Percentiles rank a stretch among this genome's conserved stretches.
Conservation (phyloP, 2,797 vertebrate genomes). For the Epinephelus coioides region DNA sequence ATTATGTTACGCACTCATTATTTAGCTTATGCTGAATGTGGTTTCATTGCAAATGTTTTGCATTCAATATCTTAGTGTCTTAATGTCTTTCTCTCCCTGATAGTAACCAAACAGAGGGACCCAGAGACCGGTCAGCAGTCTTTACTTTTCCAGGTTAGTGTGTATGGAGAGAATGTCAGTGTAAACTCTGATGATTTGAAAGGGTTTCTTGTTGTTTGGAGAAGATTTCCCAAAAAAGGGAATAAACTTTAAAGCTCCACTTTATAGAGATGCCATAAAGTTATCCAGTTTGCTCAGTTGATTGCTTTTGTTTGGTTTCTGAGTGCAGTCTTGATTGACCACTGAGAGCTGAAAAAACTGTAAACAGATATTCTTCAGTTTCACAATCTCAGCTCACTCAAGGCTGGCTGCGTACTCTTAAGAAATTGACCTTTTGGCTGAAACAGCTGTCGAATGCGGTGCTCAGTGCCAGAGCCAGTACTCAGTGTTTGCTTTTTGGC, state of each 20-base stretch:
- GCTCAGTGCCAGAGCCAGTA: neutral
- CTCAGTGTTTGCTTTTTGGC: neutral
- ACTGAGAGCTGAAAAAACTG: neutral
- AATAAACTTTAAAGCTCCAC: neutral
- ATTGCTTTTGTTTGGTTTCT: too few species aligned
- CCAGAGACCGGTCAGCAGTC: slow-evolving; percentile 95
- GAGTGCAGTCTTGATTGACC: neutral
- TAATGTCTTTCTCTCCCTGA: slow-evolving; percentile 22
- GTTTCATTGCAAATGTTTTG: neutral
- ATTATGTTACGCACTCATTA: neutral
- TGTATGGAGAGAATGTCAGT: neutral
- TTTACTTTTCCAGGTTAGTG: slow-evolving; percentile 94
- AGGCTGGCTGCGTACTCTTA: neutral
- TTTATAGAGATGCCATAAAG: neutral
- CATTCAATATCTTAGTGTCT: neutral
- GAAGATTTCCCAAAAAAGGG: neutral
- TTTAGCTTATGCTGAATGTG: neutral
- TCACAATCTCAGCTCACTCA: neutral
- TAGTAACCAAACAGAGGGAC: slow-evolving; percentile 98
- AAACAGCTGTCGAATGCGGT: neutral
- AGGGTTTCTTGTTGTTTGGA: neutral
- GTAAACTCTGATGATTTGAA: neutral
- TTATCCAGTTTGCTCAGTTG: neutral
- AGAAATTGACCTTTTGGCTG: neutral
- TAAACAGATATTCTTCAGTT: neutral